Percentiles rank a stretch among this genome's conserved stretches.
These are phyloP conservation scores for Xiphophorus couchianus DNA, from an alignment of 2,113 vertebrate genomes.

Conservation along the genomic window DNA sequence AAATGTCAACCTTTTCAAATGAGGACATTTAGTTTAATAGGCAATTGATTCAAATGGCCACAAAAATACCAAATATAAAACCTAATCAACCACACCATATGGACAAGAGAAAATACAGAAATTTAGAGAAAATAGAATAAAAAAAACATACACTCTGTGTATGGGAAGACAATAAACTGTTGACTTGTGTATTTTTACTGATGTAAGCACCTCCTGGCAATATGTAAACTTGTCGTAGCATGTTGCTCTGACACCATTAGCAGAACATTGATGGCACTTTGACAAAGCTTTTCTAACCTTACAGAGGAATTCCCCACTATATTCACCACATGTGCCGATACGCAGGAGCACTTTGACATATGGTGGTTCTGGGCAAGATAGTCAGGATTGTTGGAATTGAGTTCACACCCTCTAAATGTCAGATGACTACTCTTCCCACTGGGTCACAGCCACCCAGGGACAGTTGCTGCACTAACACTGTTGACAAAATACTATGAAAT, in stretches of 20 bases:
- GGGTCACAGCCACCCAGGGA: background rate
- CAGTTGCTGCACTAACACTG: background rate
- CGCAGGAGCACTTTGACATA: background rate
- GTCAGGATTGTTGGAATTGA: background rate
- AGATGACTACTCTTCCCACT: background rate
- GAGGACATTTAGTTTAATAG: constrained; percentile 1
- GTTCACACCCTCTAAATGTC: background rate
- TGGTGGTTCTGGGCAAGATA: background rate
- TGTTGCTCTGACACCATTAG: too few species aligned
- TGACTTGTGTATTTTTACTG: background rate
- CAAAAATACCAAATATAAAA: background rate
- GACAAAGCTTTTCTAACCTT: background rate
- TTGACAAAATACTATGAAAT: background rate
- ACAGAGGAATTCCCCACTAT: background rate
- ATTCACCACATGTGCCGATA: background rate
- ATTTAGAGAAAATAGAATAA: background rate
- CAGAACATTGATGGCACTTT: background rate
- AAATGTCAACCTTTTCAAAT: constrained; percentile 19
- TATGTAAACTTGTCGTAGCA: background rate
- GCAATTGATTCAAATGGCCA: constrained; percentile 1
- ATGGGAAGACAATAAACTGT: background rate
- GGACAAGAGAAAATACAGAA: background rate
- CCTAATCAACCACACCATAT: background rate
- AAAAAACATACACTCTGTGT: background rate
- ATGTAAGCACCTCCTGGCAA: background rate